Percentiles rank a stretch among this genome's conserved stretches.
These are phyloP conservation scores for Montipora cactus DNA, from an alignment of 64 coral and sea anemone genomes.

Conservation along the genomic window DNA sequence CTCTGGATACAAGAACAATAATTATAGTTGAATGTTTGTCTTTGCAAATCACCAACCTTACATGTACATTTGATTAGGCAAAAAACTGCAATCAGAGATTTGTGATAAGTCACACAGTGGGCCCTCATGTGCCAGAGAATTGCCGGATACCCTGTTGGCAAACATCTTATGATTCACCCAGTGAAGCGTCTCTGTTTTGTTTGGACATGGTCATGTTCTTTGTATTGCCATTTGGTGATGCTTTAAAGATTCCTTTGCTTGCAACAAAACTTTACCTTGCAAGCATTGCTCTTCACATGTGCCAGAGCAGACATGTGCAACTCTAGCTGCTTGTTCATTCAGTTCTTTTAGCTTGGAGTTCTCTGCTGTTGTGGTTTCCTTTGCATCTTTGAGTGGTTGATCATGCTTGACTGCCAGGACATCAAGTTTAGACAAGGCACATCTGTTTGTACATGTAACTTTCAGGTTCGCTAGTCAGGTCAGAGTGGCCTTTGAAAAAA, in stretches of 20 bases:
- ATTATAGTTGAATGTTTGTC: conserved; percentile 2
- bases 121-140: conserved; percentile 18
- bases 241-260: conserved; percentile 1
- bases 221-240: conserved; percentile 15
- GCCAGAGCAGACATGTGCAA: conserved; percentile 8
- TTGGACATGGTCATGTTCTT: conserved; percentile 82
- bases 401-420: conserved; percentile 24
- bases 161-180: conserved; percentile 85
- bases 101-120: conserved; percentile 40
- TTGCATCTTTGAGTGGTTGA: conserved; percentile 1
- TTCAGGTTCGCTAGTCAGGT: conserved; percentile 46
- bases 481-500: conserved; percentile 53
- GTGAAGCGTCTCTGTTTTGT: conserved; percentile 68
- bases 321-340: neutral
- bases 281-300: neutral
- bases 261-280: neutral
- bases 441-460: conserved; percentile 51
- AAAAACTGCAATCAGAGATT: conserved; percentile 56
- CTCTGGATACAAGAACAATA: neutral
- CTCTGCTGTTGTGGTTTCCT: conserved; percentile 21
- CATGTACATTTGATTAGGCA: conserved; percentile 28
- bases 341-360: conserved; percentile 3
- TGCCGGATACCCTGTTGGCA: conserved; percentile 53
- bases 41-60: conserved; percentile 16
- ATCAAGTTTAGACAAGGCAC: conserved; percentile 34